Conservation (phyloP, 2,797 vertebrate species). For the Lagorchestes hirsutus region DNA sequence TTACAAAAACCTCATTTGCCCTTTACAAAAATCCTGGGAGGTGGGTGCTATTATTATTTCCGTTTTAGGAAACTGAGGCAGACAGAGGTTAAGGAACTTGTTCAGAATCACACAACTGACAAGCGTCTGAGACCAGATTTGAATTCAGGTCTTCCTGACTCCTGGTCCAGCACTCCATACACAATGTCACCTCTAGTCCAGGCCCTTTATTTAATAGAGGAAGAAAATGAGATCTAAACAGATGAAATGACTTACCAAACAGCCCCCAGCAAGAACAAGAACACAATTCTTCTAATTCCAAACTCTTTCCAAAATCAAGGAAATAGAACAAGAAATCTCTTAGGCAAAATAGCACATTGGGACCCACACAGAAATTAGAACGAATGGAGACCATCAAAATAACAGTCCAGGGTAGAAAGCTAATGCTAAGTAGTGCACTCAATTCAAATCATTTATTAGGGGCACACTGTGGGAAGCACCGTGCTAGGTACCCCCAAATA, state of each 20-base stretch:
- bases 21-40: not conserved
- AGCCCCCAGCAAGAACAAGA: not conserved
- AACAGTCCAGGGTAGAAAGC: not conserved
- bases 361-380: not conserved
- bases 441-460: too few species aligned
- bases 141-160: not conserved
- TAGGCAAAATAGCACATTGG: constrained; percentile 15
- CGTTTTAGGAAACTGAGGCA: not conserved
- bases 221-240: not conserved
- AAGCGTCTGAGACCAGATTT: not conserved
- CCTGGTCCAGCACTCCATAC: not conserved
- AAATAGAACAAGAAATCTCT: constrained; percentile 38
- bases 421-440: not conserved
- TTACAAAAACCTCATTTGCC: not conserved
- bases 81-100: not conserved
- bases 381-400: not conserved
- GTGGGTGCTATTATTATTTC: not conserved
- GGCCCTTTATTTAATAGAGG: not conserved
- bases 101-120: not conserved
- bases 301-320: constrained; percentile 30
- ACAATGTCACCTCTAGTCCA: not conserved
- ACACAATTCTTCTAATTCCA: constrained; percentile 5
- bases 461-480: too few species aligned
- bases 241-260: not conserved
- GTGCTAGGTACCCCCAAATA: too few species aligned